Evolutionary conservation across 2,888 invertebrate genomes (phyloP), one percentile per base, ranked within the genome.

Genomic region (Chloromyia formosa): DNA sequence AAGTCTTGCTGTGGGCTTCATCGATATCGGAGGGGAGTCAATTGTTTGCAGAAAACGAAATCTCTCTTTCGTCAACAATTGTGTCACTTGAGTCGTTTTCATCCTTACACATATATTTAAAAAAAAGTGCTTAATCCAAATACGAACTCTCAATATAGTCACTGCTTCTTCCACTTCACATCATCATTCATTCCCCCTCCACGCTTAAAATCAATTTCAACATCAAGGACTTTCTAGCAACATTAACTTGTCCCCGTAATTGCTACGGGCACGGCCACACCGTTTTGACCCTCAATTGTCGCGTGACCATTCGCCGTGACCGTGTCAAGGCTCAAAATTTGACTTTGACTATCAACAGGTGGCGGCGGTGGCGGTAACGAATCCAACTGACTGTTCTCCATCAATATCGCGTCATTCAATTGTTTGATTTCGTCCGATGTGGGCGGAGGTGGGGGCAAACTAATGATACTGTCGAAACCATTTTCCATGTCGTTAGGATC

Each of bases 341-440:
- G 35, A 18, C n/a, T 66, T 40, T 58, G 58, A 22, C 42, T 42
- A 58, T 56, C 66, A 40, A 62, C 64, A 16, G 66, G 74, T 62
- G 84, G 84, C 56, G 85, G 84, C 60, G 85, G 85, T 74, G 85
- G 85, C 62, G 84, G 85, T 73, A 84, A 80, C 20, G 84, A 84
- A 76, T 85, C 85, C 80, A 85, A 78, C 78, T 85, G 85, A 77
- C 80, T 83, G 69, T 80, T 81, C 61, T 84, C 84, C 75, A 82
- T 78, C 68, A 81, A 78, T 69, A 81, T 80, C 62, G 81, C 81
- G 71, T 84, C 83, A 76, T 81, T 82, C 77, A 84, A 79, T 79
- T 84, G 81, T 61, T 83, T 84, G 62, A 84, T 84, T 79, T 84
- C 84, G 74, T 84, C 84, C 18, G 79, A 82, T 69, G 84, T 81